Evolutionary conservation across 1,140 invertebrate species (phyloP), one percentile per base, ranked within the genome.

Genomic region (Euglossa dilemma): DNA sequence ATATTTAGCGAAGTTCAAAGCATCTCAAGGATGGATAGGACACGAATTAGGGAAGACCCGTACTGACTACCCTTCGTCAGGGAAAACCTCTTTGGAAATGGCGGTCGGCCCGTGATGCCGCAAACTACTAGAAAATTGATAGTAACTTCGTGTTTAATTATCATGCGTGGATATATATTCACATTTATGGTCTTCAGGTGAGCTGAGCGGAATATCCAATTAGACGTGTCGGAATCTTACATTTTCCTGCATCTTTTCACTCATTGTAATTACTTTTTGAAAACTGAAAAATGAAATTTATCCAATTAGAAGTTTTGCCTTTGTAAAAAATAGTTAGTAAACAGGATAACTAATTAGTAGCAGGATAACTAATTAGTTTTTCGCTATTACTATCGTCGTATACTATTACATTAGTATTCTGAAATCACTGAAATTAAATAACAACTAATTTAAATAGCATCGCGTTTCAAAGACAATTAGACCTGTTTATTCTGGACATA

Each of bases 71-170:
- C 86, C 87, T 80, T 28, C 75, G 71, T 82, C 69, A 84, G 56
- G 75, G 83, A 70, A 75, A 87, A 87, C 86, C 87, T 87, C 81
- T 50, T 74, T 66, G 66, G 83, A 84, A 90, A 90, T 89, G 90
- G 90, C 81, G 89, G 90, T 90, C 86, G 83, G 78, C 64, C 82
- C 79, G 69, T 70, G 70, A 69, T 70, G 86, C 91, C 91, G 84
- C 91, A 90, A 91, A 79, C 87, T 87, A 83, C 84, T 91, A 73
- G 86, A 90, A 89, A 91, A 91, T 91, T 91, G 86, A 91, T 91
- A 85, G 84, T 78, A 76, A 76, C 80, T 67, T 86, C 84, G 36
- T 50, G 74, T 56, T 88, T 89, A 84, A 91, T 91, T 90, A 91
- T 86, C 71, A 75, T 76, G 79, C 25, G 69, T 50, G 72, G 67